Evolutionary conservation across 2,888 invertebrate species (phyloP).

Genomic region (Protodeltote pygarga): DNA sequence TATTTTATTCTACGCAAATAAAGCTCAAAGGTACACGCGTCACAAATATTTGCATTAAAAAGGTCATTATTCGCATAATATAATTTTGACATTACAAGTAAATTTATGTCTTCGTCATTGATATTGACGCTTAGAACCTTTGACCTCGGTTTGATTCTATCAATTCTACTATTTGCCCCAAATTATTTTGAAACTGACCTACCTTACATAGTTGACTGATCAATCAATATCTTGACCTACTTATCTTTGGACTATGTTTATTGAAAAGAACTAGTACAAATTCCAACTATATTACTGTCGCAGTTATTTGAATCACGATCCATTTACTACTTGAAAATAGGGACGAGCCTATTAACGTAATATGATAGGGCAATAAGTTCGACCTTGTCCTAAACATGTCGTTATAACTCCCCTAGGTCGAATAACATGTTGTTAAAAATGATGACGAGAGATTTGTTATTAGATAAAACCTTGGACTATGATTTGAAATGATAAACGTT

Average conservation of each 20-base stretch:
- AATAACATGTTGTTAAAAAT: slow-evolving; percentile 3
- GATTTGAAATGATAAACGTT: not conserved
- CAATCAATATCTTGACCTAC: not conserved
- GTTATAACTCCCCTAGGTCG: not conserved
- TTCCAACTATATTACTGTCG: slow-evolving; percentile 25
- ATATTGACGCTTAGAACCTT: too few relatives aligned
- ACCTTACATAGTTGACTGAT: too few relatives aligned
- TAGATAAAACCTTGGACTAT: not conserved
- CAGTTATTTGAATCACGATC: slow-evolving; percentile 36
- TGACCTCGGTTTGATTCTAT: too few relatives aligned
- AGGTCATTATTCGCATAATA: too few relatives aligned
- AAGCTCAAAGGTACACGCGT: too few relatives aligned
- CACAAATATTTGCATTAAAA: too few relatives aligned
- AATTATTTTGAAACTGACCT: too few relatives aligned
- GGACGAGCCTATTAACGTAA: slow-evolving; percentile 19
- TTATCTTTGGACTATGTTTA: slow-evolving; percentile 21
- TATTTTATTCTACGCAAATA: too few relatives aligned
- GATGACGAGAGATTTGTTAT: not conserved
- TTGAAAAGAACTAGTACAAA: slow-evolving; percentile 9
- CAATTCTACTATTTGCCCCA: too few relatives aligned
- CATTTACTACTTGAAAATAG: slow-evolving; percentile 24
- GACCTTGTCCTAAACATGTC: slow-evolving; percentile 24
- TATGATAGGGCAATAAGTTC: slow-evolving; percentile 16
- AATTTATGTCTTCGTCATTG: too few relatives aligned
- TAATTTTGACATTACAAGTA: too few relatives aligned